Evolutionary conservation across 2,797 vertebrate species (phyloP).

Genomic region (Chelon auratus): DNA sequence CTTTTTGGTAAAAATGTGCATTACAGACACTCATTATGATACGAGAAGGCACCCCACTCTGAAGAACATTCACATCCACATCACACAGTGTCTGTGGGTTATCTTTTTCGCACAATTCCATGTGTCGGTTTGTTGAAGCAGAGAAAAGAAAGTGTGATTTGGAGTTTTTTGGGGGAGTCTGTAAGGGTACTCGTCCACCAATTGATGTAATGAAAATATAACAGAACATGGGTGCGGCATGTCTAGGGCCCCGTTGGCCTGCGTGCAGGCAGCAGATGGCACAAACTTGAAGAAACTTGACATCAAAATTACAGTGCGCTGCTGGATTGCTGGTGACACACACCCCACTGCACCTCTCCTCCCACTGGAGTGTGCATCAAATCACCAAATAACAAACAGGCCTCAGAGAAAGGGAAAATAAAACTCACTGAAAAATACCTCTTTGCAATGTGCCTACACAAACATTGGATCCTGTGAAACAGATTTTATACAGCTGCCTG

Average conservation of each 20-base stretch:
- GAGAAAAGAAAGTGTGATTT: neutral
- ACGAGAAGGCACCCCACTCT: too few relatives aligned
- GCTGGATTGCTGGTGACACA: slow-evolving; percentile 19
- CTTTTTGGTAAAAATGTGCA: too few relatives aligned
- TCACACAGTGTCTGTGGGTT: too few relatives aligned
- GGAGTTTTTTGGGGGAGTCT: slow-evolving; percentile 2
- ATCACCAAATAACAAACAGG: slow-evolving; percentile 36
- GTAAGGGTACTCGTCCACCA: neutral
- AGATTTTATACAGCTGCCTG: slow-evolving; percentile 29
- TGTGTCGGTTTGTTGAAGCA: neutral
- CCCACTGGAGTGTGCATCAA: slow-evolving; percentile 20
- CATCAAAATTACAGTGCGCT: slow-evolving; percentile 43
- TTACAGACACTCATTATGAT: too few relatives aligned
- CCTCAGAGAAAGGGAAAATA: neutral
- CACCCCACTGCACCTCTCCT: slow-evolving; percentile 28
- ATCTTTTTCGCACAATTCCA: neutral
- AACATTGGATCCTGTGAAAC: slow-evolving; percentile 20
- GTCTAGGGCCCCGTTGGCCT: slow-evolving; percentile 8
- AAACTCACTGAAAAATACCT: slow-evolving; percentile 20
- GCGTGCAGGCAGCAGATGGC: slow-evolving; percentile 8
- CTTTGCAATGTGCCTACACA: slow-evolving; percentile 22
- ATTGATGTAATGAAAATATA: slow-evolving; percentile 6
- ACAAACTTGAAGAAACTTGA: slow-evolving; percentile 27
- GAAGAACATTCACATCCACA: too few relatives aligned
- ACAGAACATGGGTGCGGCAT: slow-evolving; percentile 4